These are phyloP conservation scores for Cephus nigrinus DNA, from an alignment of 2,888 invertebrate species.

Conservation along the genomic window DNA sequence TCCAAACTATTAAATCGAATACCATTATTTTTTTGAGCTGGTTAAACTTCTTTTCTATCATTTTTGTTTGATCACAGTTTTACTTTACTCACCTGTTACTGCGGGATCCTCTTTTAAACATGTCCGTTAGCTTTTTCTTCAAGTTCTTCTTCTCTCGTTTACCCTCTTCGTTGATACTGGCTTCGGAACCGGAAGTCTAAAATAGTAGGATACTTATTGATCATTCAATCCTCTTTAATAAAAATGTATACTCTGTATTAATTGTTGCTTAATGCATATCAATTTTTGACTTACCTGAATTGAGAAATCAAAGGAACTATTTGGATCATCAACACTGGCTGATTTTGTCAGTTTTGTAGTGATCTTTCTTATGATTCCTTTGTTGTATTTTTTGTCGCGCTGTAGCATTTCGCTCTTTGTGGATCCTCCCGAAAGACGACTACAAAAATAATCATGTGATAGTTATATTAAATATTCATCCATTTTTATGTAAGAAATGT, in stretches of 20 bases:
- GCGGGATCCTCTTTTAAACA: slow-evolving; percentile 81
- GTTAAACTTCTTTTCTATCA: neutral
- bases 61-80: neutral
- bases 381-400: slow-evolving; percentile 82
- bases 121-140: slow-evolving; percentile 83
- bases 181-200: slow-evolving; percentile 62
- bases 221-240: slow-evolving; percentile 1
- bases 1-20: slow-evolving; percentile 39
- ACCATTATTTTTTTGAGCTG: neutral
- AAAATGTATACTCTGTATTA: neutral
- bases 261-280: neutral
- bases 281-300: slow-evolving; percentile 46
- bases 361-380: slow-evolving; percentile 85
- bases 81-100: slow-evolving; percentile 73
- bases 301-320: slow-evolving; percentile 56
- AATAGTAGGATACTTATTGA: slow-evolving; percentile 10
- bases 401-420: slow-evolving; percentile 85
- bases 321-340: slow-evolving; percentile 81
- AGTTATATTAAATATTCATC: slow-evolving; percentile 13
- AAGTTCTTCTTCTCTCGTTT: slow-evolving; percentile 75
- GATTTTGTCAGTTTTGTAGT: slow-evolving; percentile 86
- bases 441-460: slow-evolving; percentile 47
- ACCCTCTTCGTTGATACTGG: slow-evolving; percentile 54
- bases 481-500: slow-evolving; percentile 2
- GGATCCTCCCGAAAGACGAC: slow-evolving; percentile 85